Evolutionary conservation across 2,113 vertebrate genomes (phyloP), one percentile per base, ranked within the genome.

Genomic region (Hyperopisus bebe): DNA sequence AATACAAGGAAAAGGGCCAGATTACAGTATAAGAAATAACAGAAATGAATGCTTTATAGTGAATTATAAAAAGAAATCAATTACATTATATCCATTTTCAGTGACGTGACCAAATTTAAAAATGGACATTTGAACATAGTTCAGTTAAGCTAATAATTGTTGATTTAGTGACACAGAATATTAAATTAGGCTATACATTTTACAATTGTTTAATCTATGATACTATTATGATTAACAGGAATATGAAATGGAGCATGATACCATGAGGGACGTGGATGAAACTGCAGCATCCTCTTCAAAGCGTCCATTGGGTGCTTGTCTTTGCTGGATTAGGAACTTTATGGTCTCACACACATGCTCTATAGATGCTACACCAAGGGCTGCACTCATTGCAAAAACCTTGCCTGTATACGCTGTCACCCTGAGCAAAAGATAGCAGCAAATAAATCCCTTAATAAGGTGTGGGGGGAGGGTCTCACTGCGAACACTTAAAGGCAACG

Each of bases 391-490:
- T 31, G 96, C 35, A 44, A 97, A 96, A 91, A 97, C 94, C 91
- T 97, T 97, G 42, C 93, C 94, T 62, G 97, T 95, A 0, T 95
- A 97, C 15, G 96, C 96, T 0, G 96, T 97, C 90, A 97, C 27
- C 96, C 96, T 97, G 87, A 3, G 17, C 17, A 47, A 44, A 74
- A 80, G 58, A 58, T 17, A n/a, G 35, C 47, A 84, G 24, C 21
- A 62, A 62, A 62, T 58, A 62, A 62, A n/a, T 62, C 8, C 7
- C 24, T 62, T n/a, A 62, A n/a, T 24, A 5, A 62, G 2, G 7
- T 62, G 21, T 27, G 21, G 24, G 8, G 58, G 24, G 24, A 62
- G 58, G 24, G 24, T 0, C 55, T 62, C 55, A 51, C 50, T 51
- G 13, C 13, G 50, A 51, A 51, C 13, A 51, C 5, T 53, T 53